A percentile compares a stretch with the other conserved stretches of the same genome.
phyloP scores from a whole-genome alignment of 2,113 vertebrate genomes.

The Chaetops frenatus region DNA sequence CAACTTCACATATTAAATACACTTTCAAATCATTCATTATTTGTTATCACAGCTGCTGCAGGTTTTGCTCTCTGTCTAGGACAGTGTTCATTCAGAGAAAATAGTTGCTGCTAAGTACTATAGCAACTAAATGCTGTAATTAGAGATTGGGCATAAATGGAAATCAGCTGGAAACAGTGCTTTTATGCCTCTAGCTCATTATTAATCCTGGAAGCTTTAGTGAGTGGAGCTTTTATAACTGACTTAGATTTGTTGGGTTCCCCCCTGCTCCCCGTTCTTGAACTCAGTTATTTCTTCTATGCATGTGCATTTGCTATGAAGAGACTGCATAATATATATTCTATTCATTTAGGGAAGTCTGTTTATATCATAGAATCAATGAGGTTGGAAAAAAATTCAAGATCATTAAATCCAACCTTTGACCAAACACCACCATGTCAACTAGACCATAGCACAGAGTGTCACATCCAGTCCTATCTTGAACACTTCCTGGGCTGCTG shows the following conservation, averaged over 20 bases:
- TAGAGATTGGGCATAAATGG: conserved; percentile 25
- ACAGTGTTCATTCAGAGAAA: conserved; percentile 40
- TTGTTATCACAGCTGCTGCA: conserved; percentile 52
- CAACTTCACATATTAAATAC: conserved; percentile 22
- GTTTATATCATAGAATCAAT: background rate
- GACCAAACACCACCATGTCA: background rate
- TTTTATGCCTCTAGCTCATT: background rate
- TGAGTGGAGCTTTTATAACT: background rate
- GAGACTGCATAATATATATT: background rate
- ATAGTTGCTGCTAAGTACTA: conserved; percentile 33
- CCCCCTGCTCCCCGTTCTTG: rapidly evolving
- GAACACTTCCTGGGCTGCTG: background rate
- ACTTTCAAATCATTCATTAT: conserved; percentile 19
- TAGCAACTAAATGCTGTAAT: conserved; percentile 54
- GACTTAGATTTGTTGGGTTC: background rate
- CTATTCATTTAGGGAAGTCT: background rate
- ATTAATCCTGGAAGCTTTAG: background rate
- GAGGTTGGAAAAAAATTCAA: background rate
- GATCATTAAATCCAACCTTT: background rate
- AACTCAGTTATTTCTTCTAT: background rate
- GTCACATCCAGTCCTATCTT: background rate
- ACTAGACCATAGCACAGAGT: background rate
- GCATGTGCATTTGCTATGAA: background rate
- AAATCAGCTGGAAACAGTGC: conserved; percentile 27
- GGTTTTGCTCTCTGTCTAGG: conserved; percentile 14